Evolutionary conservation across 1,140 invertebrate species (phyloP).

Genomic region (Neoseiulus cucumeris): DNA sequence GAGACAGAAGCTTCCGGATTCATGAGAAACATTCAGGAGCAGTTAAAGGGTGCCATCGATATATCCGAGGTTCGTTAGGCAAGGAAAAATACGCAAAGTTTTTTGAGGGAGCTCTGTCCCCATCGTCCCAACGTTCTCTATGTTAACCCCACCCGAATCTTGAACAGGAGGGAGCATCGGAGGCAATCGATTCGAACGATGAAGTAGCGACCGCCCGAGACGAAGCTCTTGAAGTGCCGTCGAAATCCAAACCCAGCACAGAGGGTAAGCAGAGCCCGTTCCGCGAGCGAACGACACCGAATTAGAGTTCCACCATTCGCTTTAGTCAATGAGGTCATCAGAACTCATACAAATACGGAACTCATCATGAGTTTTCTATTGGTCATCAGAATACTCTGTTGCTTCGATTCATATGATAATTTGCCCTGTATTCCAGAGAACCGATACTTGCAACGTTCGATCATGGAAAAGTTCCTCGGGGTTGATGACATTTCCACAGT

Average conservation of each 20-base stretch:
- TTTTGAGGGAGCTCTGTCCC: conserved; percentile 17
- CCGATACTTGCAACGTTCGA: neutral
- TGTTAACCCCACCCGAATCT: conserved; percentile 14
- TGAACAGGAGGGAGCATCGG: conserved; percentile 21
- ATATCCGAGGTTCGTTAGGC: conserved; percentile 14
- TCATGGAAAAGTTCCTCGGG: conserved; percentile 1
- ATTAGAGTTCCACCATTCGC: too few species aligned
- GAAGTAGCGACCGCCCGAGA: too few species aligned
- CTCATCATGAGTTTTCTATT: neutral
- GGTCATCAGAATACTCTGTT: too few species aligned
- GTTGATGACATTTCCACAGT: conserved; percentile 8
- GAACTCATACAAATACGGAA: conserved; percentile 18
- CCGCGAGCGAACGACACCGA: too few species aligned
- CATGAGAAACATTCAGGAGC: conserved; percentile 59
- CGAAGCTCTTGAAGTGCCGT: too few species aligned
- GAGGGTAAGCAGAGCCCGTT: too few species aligned
- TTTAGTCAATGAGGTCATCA: too few species aligned
- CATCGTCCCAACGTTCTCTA: conserved; percentile 18
- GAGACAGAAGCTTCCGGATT: conserved; percentile 78
- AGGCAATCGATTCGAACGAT: neutral
- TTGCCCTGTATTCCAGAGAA: neutral
- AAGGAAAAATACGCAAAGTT: conserved; percentile 22
- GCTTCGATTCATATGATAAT: too few species aligned
- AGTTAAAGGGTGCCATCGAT: conserved; percentile 33
- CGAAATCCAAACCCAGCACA: too few species aligned